Evolutionary conservation across 2,113 vertebrate genomes (phyloP).

Genomic region (Carollia perspicillata): DNA sequence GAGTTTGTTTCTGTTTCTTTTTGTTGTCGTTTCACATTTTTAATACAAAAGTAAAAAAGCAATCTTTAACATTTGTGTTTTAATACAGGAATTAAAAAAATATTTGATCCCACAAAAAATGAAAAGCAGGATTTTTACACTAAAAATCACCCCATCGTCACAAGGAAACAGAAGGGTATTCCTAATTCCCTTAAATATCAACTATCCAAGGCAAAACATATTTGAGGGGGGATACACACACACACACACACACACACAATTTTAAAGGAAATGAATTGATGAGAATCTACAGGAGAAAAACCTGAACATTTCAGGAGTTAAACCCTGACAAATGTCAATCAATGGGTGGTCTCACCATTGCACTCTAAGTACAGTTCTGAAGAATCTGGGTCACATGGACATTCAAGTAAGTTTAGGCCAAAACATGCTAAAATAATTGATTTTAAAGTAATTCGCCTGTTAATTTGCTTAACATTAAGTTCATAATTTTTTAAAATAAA

Average conservation of each 20-base stretch:
- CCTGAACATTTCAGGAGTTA: conserved; percentile 12
- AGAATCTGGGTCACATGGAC: neutral
- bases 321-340: conserved; percentile 5
- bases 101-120: neutral
- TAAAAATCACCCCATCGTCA: neutral
- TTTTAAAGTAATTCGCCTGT: conserved; percentile 11
- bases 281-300: conserved; percentile 17
- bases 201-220: conserved; percentile 25
- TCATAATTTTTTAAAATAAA: conserved; percentile 24
- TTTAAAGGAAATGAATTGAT: conserved; percentile 1
- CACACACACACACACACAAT: neutral
- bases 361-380: neutral
- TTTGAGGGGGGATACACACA: neutral
- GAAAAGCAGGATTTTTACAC: neutral
- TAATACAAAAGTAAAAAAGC: conserved; percentile 19
- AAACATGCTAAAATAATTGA: neutral
- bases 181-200: conserved; percentile 8
- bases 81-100: neutral
- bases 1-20: neutral
- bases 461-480: neutral
- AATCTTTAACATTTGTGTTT: neutral
- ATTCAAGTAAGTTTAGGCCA: conserved; percentile 10
- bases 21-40: neutral
- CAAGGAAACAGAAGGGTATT: neutral
- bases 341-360: neutral